Evolutionary conservation across 2,797 vertebrate species (phyloP).

Genomic region (Echeneis naucrates): DNA sequence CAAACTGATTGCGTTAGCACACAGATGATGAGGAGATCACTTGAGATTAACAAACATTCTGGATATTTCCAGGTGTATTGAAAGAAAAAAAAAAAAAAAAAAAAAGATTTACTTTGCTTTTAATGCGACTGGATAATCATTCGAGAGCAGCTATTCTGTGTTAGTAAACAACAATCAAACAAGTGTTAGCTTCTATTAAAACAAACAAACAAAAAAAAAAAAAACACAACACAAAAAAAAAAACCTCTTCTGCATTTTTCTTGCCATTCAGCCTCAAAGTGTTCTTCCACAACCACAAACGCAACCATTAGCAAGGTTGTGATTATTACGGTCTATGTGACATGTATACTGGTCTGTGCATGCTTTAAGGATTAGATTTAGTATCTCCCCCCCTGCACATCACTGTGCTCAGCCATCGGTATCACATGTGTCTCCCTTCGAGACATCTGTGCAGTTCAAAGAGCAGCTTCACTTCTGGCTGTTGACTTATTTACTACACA

Average conservation of each 20-base stretch:
- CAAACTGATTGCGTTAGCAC: slow-evolving; percentile 35
- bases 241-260: background rate
- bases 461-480: slow-evolving; percentile 40
- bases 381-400: slow-evolving; percentile 35
- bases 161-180: slow-evolving; percentile 10
- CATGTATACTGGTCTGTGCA: slow-evolving; percentile 16
- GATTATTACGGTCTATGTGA: background rate
- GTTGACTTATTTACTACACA: slow-evolving; percentile 69
- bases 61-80: slow-evolving; percentile 49
- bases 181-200: slow-evolving; percentile 1
- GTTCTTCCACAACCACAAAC: slow-evolving; percentile 7
- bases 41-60: slow-evolving; percentile 33
- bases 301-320: slow-evolving; percentile 4
- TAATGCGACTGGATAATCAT: slow-evolving; percentile 57
- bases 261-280: background rate
- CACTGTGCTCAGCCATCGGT: slow-evolving; percentile 50
- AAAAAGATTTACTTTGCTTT: slow-evolving; percentile 64
- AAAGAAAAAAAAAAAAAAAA: too few species aligned
- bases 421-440: slow-evolving; percentile 51
- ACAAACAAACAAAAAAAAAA: too few species aligned
- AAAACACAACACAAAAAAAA: too few species aligned
- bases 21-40: slow-evolving; percentile 39
- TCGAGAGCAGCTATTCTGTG: slow-evolving; percentile 24
- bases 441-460: slow-evolving; percentile 66
- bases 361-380: slow-evolving; percentile 24